Conservation (phyloP, 2,888 invertebrate species). For the Gerris lacustris region DNA sequence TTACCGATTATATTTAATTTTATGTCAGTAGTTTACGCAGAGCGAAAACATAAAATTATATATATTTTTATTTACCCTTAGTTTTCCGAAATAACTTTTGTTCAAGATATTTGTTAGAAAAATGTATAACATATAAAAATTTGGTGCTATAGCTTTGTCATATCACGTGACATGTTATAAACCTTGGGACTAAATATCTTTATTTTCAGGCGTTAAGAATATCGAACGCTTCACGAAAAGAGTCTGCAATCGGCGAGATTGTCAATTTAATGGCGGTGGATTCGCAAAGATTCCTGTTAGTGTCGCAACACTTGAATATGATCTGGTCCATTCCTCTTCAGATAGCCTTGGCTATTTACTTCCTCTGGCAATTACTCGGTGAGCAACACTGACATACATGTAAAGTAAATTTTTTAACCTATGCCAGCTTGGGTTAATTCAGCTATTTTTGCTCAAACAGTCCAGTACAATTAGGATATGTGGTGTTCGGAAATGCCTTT, state of each 20-base stretch:
- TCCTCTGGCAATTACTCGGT: conserved; percentile 39
- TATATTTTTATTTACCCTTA: too few relatives aligned
- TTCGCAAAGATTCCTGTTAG: conserved; percentile 40
- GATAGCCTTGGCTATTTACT: conserved; percentile 43
- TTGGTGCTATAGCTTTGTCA: too few relatives aligned
- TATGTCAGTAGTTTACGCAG: too few relatives aligned
- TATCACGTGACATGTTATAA: too few relatives aligned
- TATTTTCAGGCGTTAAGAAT: conserved; percentile 34
- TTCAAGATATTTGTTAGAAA: too few relatives aligned
- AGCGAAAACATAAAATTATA: too few relatives aligned
- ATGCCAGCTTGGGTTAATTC: background rate
- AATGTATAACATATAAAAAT: too few relatives aligned
- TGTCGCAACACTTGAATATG: conserved; percentile 39
- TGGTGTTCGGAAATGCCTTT: too few relatives aligned
- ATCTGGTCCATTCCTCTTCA: conserved; percentile 44
- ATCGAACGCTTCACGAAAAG: conserved; percentile 37
- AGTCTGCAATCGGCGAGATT: conserved; percentile 41
- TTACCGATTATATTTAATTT: too few relatives aligned
- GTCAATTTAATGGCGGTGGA: conserved; percentile 43
- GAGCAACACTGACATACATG: conserved; percentile 10
- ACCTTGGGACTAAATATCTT: too few relatives aligned
- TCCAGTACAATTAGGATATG: background rate
- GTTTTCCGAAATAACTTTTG: too few relatives aligned
- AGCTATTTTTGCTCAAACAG: background rate
- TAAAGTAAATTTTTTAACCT: too few relatives aligned